Conservation (phyloP, 2,113 vertebrate genomes). For the Spea bombifrons region DNA sequence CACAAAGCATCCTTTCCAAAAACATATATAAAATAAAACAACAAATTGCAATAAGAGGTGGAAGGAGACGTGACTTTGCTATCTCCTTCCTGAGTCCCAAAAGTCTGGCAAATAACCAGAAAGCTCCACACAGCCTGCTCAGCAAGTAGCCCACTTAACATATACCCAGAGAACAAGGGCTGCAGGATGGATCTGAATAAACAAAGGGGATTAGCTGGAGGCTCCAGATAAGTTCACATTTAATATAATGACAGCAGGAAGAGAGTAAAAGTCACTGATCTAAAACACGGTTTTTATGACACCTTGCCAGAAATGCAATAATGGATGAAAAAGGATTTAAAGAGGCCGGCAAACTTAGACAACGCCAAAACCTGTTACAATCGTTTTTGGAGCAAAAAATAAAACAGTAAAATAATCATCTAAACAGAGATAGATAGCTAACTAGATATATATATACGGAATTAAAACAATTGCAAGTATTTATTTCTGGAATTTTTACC, state of each 20-base stretch:
- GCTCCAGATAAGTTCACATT: constrained; percentile 54
- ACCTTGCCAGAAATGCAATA: background rate
- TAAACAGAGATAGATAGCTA: too few relatives aligned
- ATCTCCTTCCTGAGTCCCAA: constrained; percentile 20
- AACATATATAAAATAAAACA: too few relatives aligned
- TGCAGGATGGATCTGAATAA: constrained; percentile 50
- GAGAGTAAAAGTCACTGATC: constrained; percentile 48
- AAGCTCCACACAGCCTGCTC: constrained; percentile 6
- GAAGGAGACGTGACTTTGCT: constrained; percentile 4
- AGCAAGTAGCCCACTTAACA: constrained; percentile 3
- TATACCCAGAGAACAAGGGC: background rate
- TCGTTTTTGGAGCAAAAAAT: background rate
- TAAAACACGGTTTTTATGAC: constrained; percentile 1
- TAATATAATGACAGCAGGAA: constrained; percentile 44
- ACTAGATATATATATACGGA: too few relatives aligned
- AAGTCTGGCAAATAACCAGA: constrained; percentile 33
- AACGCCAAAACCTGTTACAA: too few relatives aligned
- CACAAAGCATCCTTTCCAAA: constrained; percentile 32
- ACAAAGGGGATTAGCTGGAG: constrained; percentile 44
- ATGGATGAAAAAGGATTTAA: background rate
- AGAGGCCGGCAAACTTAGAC: too few relatives aligned
- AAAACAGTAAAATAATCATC: too few relatives aligned
- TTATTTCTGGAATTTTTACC: too few relatives aligned
- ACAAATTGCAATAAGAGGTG: constrained; percentile 14
- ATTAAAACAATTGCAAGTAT: too few relatives aligned